Conservation (phyloP, 2,797 vertebrate genomes). For the Malacoctenus gilli region DNA sequence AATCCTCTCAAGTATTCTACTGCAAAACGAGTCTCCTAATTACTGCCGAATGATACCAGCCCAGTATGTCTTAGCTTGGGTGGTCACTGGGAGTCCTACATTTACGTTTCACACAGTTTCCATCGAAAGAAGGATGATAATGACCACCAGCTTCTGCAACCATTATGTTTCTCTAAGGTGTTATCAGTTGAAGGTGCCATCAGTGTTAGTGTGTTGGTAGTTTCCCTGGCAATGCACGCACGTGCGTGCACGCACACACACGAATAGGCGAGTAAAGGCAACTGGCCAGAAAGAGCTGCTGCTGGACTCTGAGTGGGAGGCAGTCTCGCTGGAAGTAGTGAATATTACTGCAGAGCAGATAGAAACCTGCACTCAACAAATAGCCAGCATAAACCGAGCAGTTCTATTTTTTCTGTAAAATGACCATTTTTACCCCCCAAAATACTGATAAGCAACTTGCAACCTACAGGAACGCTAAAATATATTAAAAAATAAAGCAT, state of each 20-base stretch:
- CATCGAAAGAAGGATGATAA: not conserved
- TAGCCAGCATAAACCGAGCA: no score
- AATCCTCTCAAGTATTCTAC: no score
- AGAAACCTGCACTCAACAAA: not conserved
- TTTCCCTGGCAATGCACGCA: not conserved
- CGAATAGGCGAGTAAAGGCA: slow-evolving; percentile 7
- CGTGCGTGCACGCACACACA: no score
- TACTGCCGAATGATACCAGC: no score
- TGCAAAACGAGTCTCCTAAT: no score
- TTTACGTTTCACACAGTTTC: not conserved
- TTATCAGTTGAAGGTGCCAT: slow-evolving; percentile 5
- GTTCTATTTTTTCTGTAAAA: no score
- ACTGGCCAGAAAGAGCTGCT: slow-evolving; percentile 18
- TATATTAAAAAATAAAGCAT: no score
- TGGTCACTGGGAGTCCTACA: not conserved
- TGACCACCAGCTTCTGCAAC: not conserved
- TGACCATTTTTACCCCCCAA: no score
- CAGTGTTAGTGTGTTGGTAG: not conserved
- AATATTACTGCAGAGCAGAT: slow-evolving; percentile 1
- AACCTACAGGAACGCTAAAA: no score
- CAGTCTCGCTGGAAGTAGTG: slow-evolving; percentile 7
- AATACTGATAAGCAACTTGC: no score
- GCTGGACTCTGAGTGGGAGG: slow-evolving; percentile 1
- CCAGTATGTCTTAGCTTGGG: not conserved
- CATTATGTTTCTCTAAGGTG: not conserved